phyloP scores from a whole-genome alignment of 2,797 vertebrate species.

The Chrysolophus pictus region DNA sequence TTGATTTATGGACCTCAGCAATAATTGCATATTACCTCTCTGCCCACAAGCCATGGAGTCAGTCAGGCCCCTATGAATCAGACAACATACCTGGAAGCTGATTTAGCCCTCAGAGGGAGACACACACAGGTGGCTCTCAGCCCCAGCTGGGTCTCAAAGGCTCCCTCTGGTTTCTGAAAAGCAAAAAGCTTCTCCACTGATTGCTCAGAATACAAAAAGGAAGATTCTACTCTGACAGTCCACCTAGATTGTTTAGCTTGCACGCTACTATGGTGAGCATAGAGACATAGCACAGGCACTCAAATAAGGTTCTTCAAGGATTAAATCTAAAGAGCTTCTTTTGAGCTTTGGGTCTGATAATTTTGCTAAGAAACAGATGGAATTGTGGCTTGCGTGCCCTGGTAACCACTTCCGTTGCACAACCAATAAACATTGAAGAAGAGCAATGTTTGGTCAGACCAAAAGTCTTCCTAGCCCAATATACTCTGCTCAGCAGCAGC shows the following conservation, averaged over 20 bases:
- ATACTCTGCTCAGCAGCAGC: not conserved
- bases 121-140: not conserved
- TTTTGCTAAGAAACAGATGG: not conserved
- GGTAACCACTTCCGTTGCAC: not conserved
- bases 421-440: not conserved
- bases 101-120: not conserved
- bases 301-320: not conserved
- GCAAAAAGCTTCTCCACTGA: not conserved
- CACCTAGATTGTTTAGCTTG: not conserved
- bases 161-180: not conserved
- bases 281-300: not conserved
- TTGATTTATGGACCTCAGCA: not conserved
- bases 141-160: fast-evolving
- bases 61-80: not conserved
- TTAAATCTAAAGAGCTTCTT: not conserved
- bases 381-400: not conserved
- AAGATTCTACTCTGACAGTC: not conserved
- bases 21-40: not conserved
- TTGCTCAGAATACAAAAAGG: not conserved
- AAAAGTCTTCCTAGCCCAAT: not conserved
- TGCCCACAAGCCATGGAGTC: not conserved
- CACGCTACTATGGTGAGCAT: not conserved
- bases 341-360: not conserved
- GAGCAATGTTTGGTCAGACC: not conserved
- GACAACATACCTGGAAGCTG: fast-evolving